These are phyloP conservation scores for Drosophila emarginata DNA, from an alignment of 2,888 invertebrate genomes.

Conservation along the genomic window DNA sequence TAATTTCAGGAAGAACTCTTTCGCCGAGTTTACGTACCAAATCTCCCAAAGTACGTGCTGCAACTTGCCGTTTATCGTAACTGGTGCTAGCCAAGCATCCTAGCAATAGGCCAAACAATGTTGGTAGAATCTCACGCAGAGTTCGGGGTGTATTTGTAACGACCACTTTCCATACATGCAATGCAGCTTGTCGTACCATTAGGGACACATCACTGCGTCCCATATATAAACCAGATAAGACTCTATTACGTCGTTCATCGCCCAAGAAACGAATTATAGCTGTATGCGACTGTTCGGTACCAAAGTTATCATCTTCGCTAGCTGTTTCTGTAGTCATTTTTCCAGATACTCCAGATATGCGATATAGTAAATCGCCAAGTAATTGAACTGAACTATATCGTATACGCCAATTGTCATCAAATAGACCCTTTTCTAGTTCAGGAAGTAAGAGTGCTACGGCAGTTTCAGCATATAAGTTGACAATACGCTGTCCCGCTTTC, in stretches of 20 bases:
- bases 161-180: conserved; percentile 99
- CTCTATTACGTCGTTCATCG: conserved; percentile 93
- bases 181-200: conserved; percentile 97
- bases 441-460: conserved; percentile 96
- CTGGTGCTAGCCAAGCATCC: conserved; percentile 98
- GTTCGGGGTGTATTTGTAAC: conserved; percentile 99
- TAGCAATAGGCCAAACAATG: conserved; percentile 94
- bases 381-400: conserved; percentile 96
- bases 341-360: conserved; percentile 98
- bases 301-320: conserved; percentile 99
- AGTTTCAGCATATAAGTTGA: conserved; percentile 97
- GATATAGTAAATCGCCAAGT: conserved; percentile 96
- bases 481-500: conserved; percentile 97
- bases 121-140: conserved; percentile 96
- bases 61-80: conserved; percentile 97
- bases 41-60: conserved; percentile 97
- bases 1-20: conserved; percentile 97
- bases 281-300: conserved; percentile 96
- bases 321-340: conserved; percentile 99
- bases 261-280: conserved; percentile 95
- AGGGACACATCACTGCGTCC: conserved; percentile 97
- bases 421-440: conserved; percentile 95
- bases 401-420: conserved; percentile 99
- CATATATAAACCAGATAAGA: conserved; percentile 97
- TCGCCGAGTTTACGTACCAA: conserved; percentile 98